phyloP scores from a whole-genome alignment of 2,113 vertebrate genomes.

The Enhydra lutris region DNA sequence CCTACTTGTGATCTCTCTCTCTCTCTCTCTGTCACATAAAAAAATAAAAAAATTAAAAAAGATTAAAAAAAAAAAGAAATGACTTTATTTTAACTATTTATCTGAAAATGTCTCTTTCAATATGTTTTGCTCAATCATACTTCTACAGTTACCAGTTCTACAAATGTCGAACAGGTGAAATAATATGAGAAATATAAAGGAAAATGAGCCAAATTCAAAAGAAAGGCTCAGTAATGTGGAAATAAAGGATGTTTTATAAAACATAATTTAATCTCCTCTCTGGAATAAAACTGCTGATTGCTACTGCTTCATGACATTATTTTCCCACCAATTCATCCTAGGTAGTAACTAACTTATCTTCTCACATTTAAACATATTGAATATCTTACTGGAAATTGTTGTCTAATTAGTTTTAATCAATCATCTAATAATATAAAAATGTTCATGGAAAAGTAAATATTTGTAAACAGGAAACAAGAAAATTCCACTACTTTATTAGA shows the following conservation, averaged over 20 bases:
- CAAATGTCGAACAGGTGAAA: neutral
- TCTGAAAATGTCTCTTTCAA: neutral
- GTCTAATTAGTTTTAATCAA: neutral
- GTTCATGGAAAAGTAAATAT: neutral
- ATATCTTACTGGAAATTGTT: neutral
- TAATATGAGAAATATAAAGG: neutral
- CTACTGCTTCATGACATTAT: neutral
- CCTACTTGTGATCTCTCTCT: no score
- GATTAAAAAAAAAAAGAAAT: no score
- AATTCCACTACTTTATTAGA: neutral
- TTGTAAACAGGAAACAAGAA: neutral
- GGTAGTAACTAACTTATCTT: neutral
- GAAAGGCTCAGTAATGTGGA: neutral
- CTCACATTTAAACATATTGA: neutral
- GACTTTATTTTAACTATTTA: neutral
- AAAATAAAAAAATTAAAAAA: no score
- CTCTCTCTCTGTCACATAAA: no score
- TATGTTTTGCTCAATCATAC: neutral
- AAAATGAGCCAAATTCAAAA: neutral
- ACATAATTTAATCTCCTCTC: neutral
- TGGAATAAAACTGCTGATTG: neutral
- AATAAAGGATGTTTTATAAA: neutral
- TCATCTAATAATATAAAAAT: neutral
- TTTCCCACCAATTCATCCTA: neutral
- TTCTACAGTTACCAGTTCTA: neutral